Evolutionary conservation across 2,797 vertebrate species (phyloP), one percentile per base, ranked within the genome.

Genomic region (Morelia viridis): DNA sequence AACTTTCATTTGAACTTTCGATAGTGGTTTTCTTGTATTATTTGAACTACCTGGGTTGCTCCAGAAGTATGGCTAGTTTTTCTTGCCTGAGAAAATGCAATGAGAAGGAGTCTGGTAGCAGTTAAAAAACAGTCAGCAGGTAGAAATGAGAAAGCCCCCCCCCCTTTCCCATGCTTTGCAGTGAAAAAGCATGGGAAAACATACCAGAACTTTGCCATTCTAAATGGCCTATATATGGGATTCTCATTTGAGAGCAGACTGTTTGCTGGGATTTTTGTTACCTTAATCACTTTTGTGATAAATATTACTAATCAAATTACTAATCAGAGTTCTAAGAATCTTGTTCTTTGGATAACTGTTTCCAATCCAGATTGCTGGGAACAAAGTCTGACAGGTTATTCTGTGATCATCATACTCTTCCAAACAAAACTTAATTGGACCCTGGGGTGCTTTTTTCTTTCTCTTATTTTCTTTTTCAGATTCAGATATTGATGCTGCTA

Each of bases 401-500:
- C 71, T 80, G 19, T 80, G 35, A 80, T 46, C 46, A 80, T 5
- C 41, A 31, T 93, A 60, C 50, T 26, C 9, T 53, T 91, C 11
- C 46, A 89, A 22, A 35, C 5, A 24, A 60, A 90, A 68, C 57
- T 41, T 96, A 94, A 96, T 0, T 0, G 46, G 46, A 35, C 11
- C 19, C 5, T 80, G 71, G 35, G 31, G 46, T 68, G 9, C 46
- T 53, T 88, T n/a, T 53, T 71, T 28, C 91, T 26, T 35, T 98
- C n/a, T 68, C 35, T 92, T 22, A 31, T 98, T 98, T 97, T 98
- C 94, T 89, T 96, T 97, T 96, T 93, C 98, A 99, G 99, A 99
- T 97, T 99, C 99, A 96, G 99, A 99, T 98, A 99, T 99, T 96
- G 99, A 99, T 97, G 99, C 99, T 98, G 99, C 99, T 98, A 98